These are phyloP conservation scores for Mus pahari DNA, from an alignment of 2,113 vertebrate genomes.

Conservation along the genomic window DNA sequence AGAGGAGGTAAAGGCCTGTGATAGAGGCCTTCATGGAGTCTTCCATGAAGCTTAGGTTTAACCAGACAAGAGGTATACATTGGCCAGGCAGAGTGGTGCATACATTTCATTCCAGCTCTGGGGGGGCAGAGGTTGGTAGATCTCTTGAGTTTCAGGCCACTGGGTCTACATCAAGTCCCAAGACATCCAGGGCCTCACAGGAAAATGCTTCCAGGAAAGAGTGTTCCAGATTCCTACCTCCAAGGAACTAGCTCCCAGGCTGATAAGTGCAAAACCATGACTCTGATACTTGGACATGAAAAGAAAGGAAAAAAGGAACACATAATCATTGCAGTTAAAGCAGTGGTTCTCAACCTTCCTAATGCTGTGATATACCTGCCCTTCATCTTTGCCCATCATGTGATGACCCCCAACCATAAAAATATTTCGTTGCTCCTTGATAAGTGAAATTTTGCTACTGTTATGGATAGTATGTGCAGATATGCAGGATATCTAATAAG, in stretches of 20 bases:
- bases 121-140: not conserved
- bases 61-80: not conserved
- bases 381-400: not conserved
- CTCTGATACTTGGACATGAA: not conserved
- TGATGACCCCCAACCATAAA: not conserved
- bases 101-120: not conserved
- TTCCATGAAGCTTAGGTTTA: not conserved
- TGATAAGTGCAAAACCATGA: not conserved
- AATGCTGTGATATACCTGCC: not conserved
- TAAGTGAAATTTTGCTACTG: not conserved
- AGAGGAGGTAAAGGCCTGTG: not conserved
- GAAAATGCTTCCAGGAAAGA: not conserved
- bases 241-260: not conserved
- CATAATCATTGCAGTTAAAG: not conserved
- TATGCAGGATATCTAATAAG: not conserved
- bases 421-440: not conserved
- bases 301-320: not conserved
- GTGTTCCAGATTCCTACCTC: not conserved
- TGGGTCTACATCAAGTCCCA: not conserved
- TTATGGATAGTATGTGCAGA: not conserved
- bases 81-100: not conserved
- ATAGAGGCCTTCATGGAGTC: not conserved
- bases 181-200: not conserved
- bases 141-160: not conserved
- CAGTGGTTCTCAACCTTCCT: not conserved